Percentiles rank a stretch among this genome's conserved stretches.
Conservation (phyloP, 2,797 vertebrate species). For the Xenops minutus region DNA sequence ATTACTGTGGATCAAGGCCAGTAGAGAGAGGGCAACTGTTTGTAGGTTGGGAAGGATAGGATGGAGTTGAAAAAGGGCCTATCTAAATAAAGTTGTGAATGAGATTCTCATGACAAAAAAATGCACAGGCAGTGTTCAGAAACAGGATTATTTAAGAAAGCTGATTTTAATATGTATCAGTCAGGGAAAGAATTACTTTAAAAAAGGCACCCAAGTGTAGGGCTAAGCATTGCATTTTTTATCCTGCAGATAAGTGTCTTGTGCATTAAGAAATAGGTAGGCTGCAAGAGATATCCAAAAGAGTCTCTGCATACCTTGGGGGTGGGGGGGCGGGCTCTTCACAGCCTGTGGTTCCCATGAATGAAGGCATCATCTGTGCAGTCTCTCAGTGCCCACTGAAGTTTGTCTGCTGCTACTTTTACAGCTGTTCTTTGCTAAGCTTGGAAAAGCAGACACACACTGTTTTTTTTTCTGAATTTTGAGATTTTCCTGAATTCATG, state of each 20-base stretch:
- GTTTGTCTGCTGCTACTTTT: neutral
- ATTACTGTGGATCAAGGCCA: constrained; percentile 65
- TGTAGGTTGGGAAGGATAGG: constrained; percentile 41
- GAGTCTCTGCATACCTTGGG: neutral
- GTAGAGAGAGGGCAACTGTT: neutral
- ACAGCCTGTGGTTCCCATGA: neutral
- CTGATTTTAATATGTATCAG: neutral
- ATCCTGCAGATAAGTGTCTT: neutral
- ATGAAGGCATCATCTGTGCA: neutral
- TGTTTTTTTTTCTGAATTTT: neutral
- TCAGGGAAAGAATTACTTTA: neutral
- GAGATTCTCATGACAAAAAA: neutral
- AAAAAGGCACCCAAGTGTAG: neutral
- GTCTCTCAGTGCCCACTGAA: neutral
- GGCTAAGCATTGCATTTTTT: neutral
- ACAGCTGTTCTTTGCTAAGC: neutral
- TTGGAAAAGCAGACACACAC: neutral
- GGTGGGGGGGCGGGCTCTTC: no score
- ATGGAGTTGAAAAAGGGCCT: constrained; percentile 49
- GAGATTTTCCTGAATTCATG: neutral
- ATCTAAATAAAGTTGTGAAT: constrained; percentile 44
- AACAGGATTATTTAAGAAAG: neutral
- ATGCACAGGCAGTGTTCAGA: neutral
- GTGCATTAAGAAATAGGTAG: neutral
- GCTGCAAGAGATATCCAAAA: neutral